A percentile compares a stretch with the other conserved stretches of the same genome.
phyloP scores from a whole-genome alignment of 1,140 invertebrate genomes.

The Zelostemma sp. region DNA sequence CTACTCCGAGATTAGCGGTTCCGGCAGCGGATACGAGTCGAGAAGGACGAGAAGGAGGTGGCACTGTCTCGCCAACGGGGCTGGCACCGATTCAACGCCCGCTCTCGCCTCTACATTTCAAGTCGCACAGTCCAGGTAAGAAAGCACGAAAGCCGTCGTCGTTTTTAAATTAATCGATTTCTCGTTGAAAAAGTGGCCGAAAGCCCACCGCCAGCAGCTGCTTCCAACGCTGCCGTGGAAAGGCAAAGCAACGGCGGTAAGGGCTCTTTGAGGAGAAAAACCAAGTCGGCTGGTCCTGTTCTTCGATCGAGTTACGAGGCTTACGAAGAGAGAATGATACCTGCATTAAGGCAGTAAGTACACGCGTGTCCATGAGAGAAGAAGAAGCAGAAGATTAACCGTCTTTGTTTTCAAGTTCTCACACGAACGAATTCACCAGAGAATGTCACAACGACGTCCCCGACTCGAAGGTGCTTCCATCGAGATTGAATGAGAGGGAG shows the following conservation, averaged over 20 bases:
- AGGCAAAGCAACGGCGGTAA: conserved; percentile 62
- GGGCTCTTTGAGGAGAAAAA: conserved; percentile 76
- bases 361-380: background rate
- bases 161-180: too few relatives aligned
- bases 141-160: too few relatives aligned
- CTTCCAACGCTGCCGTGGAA: conserved; percentile 61
- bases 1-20: conserved; percentile 61
- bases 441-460: conserved; percentile 75
- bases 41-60: too few relatives aligned
- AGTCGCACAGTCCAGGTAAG: conserved; percentile 63
- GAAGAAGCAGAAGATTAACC: conserved; percentile 1
- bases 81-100: conserved; percentile 62
- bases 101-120: conserved; percentile 70
- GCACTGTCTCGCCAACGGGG: conserved; percentile 61
- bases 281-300: conserved; percentile 79
- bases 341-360: conserved; percentile 84
- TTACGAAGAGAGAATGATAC: conserved; percentile 87
- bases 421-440: conserved; percentile 83
- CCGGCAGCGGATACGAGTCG: conserved; percentile 57
- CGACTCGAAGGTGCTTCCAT: conserved; percentile 71
- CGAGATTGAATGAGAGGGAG: conserved; percentile 87
- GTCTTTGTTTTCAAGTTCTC: conserved; percentile 72
- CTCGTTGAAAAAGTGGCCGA: conserved; percentile 54
- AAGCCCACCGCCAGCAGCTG: conserved; percentile 53
- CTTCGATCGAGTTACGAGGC: conserved; percentile 84